A percentile compares a stretch with the other conserved stretches of the same genome.
These are phyloP conservation scores for Pempheris klunzingeri DNA, from an alignment of 2,797 vertebrate genomes.

Conservation along the genomic window DNA sequence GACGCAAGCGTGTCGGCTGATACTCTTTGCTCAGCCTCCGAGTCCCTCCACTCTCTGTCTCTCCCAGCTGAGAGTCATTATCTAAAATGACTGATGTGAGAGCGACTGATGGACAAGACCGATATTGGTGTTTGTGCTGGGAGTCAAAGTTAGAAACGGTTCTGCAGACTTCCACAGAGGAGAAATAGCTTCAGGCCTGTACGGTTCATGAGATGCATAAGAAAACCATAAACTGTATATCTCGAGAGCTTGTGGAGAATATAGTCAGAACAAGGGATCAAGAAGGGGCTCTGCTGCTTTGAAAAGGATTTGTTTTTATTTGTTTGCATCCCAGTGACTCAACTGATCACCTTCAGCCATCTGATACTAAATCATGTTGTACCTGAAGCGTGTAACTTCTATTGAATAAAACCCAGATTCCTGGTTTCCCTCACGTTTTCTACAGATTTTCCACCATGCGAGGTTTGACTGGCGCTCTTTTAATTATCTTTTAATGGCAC, in stretches of 20 bases:
- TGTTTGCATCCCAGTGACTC: not conserved
- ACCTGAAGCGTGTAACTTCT: no score
- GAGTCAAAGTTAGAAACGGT: slow-evolving; percentile 56
- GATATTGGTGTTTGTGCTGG: slow-evolving; percentile 62
- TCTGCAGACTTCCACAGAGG: slow-evolving; percentile 35
- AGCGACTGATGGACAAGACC: slow-evolving; percentile 69
- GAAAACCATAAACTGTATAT: not conserved
- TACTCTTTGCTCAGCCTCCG: slow-evolving; percentile 46
- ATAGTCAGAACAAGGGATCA: not conserved
- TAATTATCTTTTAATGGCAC: no score
- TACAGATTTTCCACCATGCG: not conserved
- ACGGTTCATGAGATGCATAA: slow-evolving; percentile 22
- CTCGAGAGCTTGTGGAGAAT: slow-evolving; percentile 12
- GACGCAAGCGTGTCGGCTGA: slow-evolving; percentile 47
- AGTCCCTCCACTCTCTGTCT: slow-evolving; percentile 35
- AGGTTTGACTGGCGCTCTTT: no score
- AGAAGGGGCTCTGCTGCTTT: slow-evolving; percentile 15
- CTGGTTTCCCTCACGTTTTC: no score
- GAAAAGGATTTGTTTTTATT: not conserved
- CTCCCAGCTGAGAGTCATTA: slow-evolving; percentile 71
- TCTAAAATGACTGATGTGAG: slow-evolving; percentile 73
- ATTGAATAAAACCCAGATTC: no score
- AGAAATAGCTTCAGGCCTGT: slow-evolving; percentile 40
- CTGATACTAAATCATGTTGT: not conserved
- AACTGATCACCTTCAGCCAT: not conserved